Conservation (phyloP, 1,140 invertebrate species). For the Ostrea edulis region DNA sequence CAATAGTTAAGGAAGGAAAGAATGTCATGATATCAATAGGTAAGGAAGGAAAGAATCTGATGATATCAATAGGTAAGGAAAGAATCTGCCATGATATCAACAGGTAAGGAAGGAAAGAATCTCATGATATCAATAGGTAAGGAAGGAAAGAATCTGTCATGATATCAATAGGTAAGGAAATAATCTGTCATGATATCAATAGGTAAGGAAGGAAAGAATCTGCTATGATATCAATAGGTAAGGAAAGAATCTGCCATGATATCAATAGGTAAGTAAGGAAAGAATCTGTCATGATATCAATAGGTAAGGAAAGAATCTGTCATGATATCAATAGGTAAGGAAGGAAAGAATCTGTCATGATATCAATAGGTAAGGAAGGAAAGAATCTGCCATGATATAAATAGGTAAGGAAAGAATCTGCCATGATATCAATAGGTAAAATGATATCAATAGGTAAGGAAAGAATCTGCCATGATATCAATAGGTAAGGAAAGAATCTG, state of each 20-base stretch:
- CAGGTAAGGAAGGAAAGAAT: conserved; percentile 86
- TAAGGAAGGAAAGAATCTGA: conserved; percentile 90
- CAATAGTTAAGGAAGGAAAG: conserved; percentile 87
- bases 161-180: conserved; percentile 94
- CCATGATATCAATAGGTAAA: conserved; percentile 95
- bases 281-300: conserved; percentile 97
- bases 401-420: conserved; percentile 90
- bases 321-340: conserved; percentile 94
- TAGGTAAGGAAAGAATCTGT: conserved; percentile 87
- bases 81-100: conserved; percentile 97
- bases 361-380: conserved; percentile 91
- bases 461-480: conserved; percentile 96
- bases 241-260: conserved; percentile 92
- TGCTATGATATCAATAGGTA: conserved; percentile 96
- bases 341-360: conserved; percentile 95
- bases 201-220: conserved; percentile 85
- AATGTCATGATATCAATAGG: conserved; percentile 97
- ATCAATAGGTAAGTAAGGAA: conserved; percentile 90
- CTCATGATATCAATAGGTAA: conserved; percentile 95
- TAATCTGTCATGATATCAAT: conserved; percentile 98
- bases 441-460: too few species aligned
- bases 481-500: conserved; percentile 90
- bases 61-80: conserved; percentile 92
- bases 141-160: conserved; percentile 91
- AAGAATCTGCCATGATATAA: conserved; percentile 96